These are phyloP conservation scores for Oreocharis arfaki DNA, from an alignment of 2,113 vertebrate species.

Conservation along the genomic window DNA sequence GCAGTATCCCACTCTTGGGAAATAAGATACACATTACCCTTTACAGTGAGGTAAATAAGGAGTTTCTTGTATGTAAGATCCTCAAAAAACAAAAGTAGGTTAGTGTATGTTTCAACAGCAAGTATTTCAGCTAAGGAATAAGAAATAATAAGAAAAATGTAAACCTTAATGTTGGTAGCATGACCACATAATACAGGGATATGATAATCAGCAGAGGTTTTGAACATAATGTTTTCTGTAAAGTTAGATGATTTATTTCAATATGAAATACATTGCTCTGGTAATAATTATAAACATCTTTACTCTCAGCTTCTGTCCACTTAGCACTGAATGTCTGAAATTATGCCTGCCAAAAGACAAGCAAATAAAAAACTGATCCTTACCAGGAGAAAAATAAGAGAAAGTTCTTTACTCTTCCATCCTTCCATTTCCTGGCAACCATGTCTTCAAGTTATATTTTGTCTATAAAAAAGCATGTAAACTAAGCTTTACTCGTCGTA, in stretches of 20 bases:
- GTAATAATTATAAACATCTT: background rate
- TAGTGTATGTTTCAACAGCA: background rate
- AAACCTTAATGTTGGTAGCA: background rate
- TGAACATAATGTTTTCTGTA: background rate
- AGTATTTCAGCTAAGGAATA: background rate
- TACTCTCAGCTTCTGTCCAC: background rate
- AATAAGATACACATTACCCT: background rate
- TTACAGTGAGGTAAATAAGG: background rate
- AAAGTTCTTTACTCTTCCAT: background rate
- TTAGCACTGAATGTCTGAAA: background rate
- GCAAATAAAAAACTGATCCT: background rate
- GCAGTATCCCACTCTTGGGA: background rate
- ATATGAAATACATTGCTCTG: background rate
- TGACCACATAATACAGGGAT: background rate
- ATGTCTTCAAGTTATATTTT: background rate
- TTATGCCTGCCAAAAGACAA: background rate
- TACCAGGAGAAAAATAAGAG: background rate
- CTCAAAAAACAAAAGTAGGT: background rate
- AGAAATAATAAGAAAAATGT: background rate
- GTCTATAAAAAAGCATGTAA: background rate
- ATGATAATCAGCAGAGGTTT: background rate
- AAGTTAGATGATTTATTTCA: background rate
- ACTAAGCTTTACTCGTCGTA: background rate
- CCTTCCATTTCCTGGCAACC: background rate
- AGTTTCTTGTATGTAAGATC: background rate